Evolutionary conservation across 2,888 invertebrate genomes (phyloP), one percentile per base, ranked within the genome.

Genomic region (Atethmia centrago): DNA sequence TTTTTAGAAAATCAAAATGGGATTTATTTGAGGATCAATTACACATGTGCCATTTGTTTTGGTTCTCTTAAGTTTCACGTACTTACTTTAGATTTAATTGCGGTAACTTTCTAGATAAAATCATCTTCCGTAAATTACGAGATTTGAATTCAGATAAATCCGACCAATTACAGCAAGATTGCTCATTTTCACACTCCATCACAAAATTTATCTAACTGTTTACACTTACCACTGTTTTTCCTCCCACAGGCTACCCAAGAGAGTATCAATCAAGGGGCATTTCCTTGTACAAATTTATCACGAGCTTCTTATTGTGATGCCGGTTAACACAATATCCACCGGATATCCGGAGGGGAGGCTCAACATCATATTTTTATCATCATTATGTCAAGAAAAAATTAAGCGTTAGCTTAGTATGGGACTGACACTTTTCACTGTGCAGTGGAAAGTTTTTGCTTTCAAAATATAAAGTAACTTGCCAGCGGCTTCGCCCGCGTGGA

Each of bases 301-400:
- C 90, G 90, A 92, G 93, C 87, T 88, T 93, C 94, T 94, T 93
- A 95, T 95, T 95, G 94, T 95, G 91, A 91, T 91, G 90, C 90
- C 94, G 95, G 95, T 95, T 94, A 95, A 92, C 93, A 95, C 95
- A 93, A 95, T 95, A 95, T 96, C 95, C 95, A 93, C 85, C 93
- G 95, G 96, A 96, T 92, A 95, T 96, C 96, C 95, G 93, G 93
- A 95, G 96, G 95, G 96, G 96, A 92, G 87, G 92, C 88, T 91
- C 92, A 91, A 95, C 95, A 94, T 95, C 95, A 96, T 95, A 96
- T 95, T 96, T 96, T 96, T 96, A 96, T 95, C 95, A 95, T 95
- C 94, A 95, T 95, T 95, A 95, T 93, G 94, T 94, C 93, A 94
- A 94, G 89, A 94, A 94, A 86, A 94, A 93, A 90, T 82, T 72